Evolutionary conservation across 2,797 vertebrate genomes (phyloP).

Genomic region (Etheostoma perlongum): DNA sequence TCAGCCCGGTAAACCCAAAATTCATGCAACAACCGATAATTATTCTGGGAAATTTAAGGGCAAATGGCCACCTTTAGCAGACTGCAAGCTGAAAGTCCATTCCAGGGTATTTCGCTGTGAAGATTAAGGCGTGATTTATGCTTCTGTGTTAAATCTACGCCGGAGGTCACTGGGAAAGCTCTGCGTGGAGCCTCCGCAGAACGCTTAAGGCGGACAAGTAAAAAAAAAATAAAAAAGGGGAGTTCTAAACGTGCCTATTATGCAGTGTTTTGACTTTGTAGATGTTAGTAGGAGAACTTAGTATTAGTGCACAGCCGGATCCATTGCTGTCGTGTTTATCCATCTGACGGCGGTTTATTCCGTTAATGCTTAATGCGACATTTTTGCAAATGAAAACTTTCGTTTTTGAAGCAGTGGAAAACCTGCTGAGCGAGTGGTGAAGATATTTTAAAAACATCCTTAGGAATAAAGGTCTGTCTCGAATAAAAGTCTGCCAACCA

Average conservation of each 20-base stretch:
- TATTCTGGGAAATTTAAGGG: neutral
- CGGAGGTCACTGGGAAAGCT: no score
- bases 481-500: no score
- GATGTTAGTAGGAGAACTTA: conserved; percentile 44
- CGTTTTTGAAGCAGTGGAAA: neutral
- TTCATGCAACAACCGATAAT: conserved; percentile 10
- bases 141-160: no score
- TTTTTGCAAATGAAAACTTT: neutral
- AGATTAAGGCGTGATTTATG: conserved; percentile 17
- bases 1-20: neutral
- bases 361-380: conserved; percentile 6
- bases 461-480: neutral
- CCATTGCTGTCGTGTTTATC: neutral
- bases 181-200: no score
- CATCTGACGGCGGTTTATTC: conserved; percentile 6
- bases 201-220: conserved; percentile 6
- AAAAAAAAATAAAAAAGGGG: conserved; percentile 13
- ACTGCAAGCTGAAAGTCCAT: conserved; percentile 18
- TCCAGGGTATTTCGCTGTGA: conserved; percentile 36
- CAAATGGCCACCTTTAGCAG: conserved; percentile 26
- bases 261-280: conserved; percentile 54
- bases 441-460: neutral
- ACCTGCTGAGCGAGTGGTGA: neutral
- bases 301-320: conserved; percentile 47
- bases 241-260: conserved; percentile 67